A percentile compares a stretch with the other conserved stretches of the same genome.
These are phyloP conservation scores for Eristalis tenax DNA, from an alignment of 2,888 invertebrate genomes.

Conservation along the genomic window DNA sequence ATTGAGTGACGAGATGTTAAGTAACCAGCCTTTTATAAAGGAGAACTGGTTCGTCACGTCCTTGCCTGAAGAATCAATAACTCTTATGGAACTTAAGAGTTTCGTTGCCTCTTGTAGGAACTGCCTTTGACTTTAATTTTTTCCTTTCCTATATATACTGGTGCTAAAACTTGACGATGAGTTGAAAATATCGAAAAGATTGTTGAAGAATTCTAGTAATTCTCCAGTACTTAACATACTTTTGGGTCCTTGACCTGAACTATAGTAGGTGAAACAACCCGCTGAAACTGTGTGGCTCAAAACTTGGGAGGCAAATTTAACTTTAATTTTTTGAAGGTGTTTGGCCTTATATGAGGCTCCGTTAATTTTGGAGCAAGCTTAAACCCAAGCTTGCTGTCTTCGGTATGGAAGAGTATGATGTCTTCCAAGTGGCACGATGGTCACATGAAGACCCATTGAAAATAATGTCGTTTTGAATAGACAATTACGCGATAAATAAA, in stretches of 20 bases:
- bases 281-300: no score
- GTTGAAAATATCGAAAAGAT: no score
- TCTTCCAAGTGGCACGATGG: not conserved
- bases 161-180: not conserved
- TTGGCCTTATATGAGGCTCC: no score
- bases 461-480: not conserved
- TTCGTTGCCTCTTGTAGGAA: not conserved
- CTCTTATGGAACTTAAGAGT: not conserved
- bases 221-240: not conserved
- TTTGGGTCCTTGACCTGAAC: not conserved
- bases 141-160: not conserved
- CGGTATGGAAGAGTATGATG: not conserved
- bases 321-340: no score
- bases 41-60: not conserved
- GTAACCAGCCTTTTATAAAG: not conserved
- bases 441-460: not conserved
- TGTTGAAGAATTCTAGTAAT: not conserved
- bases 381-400: not conserved
- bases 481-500: conserved; percentile 38
- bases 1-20: not conserved
- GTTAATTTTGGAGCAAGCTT: not conserved
- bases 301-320: no score
- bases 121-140: not conserved
- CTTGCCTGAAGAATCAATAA: not conserved
- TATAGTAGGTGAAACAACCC: not conserved